Conservation (phyloP, 2,888 invertebrate species). For the Lithophane ornitopus region DNA sequence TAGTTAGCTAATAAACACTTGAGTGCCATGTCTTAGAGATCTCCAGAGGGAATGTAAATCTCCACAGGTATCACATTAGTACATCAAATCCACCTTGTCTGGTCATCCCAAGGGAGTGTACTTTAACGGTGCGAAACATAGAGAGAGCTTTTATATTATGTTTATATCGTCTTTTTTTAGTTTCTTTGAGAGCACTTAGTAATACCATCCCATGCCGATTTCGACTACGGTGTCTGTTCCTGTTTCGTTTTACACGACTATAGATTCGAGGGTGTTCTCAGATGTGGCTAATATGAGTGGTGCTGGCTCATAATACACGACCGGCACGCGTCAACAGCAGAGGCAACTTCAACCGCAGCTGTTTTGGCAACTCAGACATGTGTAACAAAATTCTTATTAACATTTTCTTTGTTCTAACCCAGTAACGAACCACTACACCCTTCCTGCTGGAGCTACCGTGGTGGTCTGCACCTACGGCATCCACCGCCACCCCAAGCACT, state of each 20-base stretch:
- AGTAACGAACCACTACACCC: constrained; percentile 91
- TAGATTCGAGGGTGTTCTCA: background rate
- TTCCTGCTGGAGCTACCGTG: constrained; percentile 94
- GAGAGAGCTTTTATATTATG: no score
- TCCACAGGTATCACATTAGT: no score
- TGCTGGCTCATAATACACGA: no score
- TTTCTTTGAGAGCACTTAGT: background rate
- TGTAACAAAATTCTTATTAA: background rate
- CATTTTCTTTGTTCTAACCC: constrained; percentile 1
- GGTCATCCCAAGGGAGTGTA: no score
- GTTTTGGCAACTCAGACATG: no score
- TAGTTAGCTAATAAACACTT: no score
- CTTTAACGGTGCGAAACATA: no score
- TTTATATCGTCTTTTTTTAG: background rate
- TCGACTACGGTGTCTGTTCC: background rate
- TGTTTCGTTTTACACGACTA: background rate
- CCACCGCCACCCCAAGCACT: constrained; percentile 92
- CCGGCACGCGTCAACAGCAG: no score
- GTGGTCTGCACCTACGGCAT: constrained; percentile 92
- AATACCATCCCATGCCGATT: background rate
- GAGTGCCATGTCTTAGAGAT: no score
- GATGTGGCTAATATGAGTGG: background rate
- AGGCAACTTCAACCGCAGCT: no score
- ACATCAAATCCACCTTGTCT: no score
- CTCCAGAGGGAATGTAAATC: no score